phyloP scores from a whole-genome alignment of 2,797 vertebrate genomes.

The Vespertilio murinus region DNA sequence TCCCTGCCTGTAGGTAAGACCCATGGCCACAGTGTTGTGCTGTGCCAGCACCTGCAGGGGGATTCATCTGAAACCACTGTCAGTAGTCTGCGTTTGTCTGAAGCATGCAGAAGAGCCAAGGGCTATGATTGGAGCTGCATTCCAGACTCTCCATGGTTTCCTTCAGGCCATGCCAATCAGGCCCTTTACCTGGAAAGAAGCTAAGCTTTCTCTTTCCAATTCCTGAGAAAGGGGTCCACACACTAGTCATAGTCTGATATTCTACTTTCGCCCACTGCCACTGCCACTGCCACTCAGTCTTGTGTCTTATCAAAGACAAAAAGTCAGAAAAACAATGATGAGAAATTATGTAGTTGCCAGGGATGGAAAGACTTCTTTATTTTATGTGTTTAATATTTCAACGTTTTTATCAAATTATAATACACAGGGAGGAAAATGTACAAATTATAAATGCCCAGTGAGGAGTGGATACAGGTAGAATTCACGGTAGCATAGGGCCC shows the following conservation, averaged over 20 bases:
- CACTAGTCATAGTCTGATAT: constrained; percentile 16
- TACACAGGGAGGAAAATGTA: not conserved
- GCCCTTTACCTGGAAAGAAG: constrained; percentile 69
- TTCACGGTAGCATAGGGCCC: not conserved
- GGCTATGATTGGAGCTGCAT: constrained; percentile 60
- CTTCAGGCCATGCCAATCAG: constrained; percentile 50
- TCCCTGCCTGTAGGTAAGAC: not conserved
- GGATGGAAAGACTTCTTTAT: not conserved
- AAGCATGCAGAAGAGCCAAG: constrained; percentile 60
- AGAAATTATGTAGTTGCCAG: not conserved
- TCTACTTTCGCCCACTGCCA: not conserved
- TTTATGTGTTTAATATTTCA: not conserved
- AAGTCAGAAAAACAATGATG: not conserved
- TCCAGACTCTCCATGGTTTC: constrained; percentile 62
- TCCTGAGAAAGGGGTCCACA: constrained; percentile 69
- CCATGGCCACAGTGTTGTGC: not conserved
- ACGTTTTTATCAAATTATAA: not conserved
- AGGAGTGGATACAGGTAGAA: not conserved
- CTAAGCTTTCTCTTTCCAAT: not conserved
- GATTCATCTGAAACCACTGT: constrained; percentile 72
- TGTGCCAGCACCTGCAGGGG: constrained; percentile 61
- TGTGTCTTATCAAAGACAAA: not conserved
- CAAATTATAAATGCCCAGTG: not conserved
- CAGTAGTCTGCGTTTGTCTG: constrained; percentile 72
- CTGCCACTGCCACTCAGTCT: not conserved